Percentiles rank a stretch among this genome's conserved stretches.
Evolutionary conservation across 1,140 invertebrate species (phyloP).

Genomic region (Neodiprion pinetum): DNA sequence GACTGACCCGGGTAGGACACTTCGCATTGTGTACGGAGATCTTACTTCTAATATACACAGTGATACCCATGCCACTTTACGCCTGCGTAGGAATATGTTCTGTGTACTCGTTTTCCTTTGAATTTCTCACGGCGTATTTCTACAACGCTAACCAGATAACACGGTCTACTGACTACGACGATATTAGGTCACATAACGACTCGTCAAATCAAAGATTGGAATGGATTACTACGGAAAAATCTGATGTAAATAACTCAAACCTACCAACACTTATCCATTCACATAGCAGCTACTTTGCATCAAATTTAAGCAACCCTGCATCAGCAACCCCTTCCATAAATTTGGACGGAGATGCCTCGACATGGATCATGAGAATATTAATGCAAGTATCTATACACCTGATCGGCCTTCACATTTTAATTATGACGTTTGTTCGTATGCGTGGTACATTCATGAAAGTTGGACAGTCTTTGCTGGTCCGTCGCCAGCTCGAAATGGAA

Average conservation of each 20-base stretch:
- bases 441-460: conserved; percentile 97
- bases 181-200: conserved; percentile 37
- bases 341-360: conserved; percentile 52
- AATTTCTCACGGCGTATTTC: conserved; percentile 64
- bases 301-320: neutral
- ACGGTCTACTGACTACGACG: conserved; percentile 20
- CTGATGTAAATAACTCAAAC: neutral
- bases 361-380: conserved; percentile 76
- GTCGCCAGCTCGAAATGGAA: conserved; percentile 89
- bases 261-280: neutral
- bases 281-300: neutral
- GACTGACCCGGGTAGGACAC: conserved; percentile 79
- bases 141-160: conserved; percentile 29
- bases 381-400: conserved; percentile 90
- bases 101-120: conserved; percentile 84
- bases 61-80: conserved; percentile 91
- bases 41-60: conserved; percentile 89
- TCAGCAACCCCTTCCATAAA: conserved; percentile 42
- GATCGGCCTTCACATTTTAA: conserved; percentile 90
- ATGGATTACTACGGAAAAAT: neutral
- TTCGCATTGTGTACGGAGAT: conserved; percentile 88
- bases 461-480: conserved; percentile 87
- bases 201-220: neutral
- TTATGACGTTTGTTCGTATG: conserved; percentile 92
- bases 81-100: conserved; percentile 78